phyloP scores from a whole-genome alignment of 1,140 invertebrate species.

The Atta texana region DNA sequence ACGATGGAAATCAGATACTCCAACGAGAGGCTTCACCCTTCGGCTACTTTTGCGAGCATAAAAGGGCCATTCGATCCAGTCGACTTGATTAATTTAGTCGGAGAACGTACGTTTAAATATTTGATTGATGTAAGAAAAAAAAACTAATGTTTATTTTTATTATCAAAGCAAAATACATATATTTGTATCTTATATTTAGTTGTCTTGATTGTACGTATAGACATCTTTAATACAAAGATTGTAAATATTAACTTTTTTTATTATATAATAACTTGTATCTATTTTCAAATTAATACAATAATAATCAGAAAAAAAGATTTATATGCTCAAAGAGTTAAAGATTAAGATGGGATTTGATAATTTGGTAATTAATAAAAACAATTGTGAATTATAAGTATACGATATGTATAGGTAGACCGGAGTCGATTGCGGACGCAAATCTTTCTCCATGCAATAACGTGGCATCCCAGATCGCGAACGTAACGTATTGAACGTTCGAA shows the following conservation, averaged over 20 bases:
- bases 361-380: not conserved
- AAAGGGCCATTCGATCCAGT: slow-evolving; percentile 37
- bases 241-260: not conserved
- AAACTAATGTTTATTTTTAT: not conserved
- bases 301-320: not conserved
- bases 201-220: not conserved
- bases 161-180: not conserved
- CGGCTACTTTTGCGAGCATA: slow-evolving; percentile 30
- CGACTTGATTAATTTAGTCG: slow-evolving; percentile 43
- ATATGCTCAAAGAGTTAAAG: not conserved
- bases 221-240: not conserved
- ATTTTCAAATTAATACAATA: slow-evolving; percentile 9
- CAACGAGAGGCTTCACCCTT: slow-evolving; percentile 38
- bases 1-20: slow-evolving; percentile 59
- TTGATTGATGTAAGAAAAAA: not conserved
- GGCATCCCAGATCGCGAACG: slow-evolving; percentile 21
- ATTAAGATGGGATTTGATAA: not conserved
- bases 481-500: slow-evolving; percentile 52
- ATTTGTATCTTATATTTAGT: not conserved
- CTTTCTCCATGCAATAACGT: slow-evolving; percentile 38
- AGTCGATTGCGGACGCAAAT: not conserved
- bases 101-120: not conserved
- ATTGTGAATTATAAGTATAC: not conserved
- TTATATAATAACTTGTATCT: not conserved
- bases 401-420: no score